Base-by-base conservation (phyloP, 2,113 vertebrate species). In the Sapayoa aenigma region DNA sequence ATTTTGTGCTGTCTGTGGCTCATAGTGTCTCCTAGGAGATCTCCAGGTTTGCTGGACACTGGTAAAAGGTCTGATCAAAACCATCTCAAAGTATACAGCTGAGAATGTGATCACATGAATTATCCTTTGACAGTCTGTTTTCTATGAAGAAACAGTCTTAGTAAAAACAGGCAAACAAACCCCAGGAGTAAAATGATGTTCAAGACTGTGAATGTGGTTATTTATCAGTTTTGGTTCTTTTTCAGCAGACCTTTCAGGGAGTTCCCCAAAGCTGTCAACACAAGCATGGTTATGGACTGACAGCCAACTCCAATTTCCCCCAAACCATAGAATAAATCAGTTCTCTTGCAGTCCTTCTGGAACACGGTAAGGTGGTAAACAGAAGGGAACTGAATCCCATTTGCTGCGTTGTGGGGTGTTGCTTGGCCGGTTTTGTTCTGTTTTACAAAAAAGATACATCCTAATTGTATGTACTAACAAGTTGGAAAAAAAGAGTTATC, bases 1-100 rank as follows among this genome's bases (percentile, higher is more conserved):
- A 5, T 0, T 37, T 24, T 5, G 0, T 9, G 39, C 30, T 72
- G 30, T 12, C 31, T 67, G 55, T 50, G 42, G 59, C 47, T 81
- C 42, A 8, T 30, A 14, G 7, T 13, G 5, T 22, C 37, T 84
- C 56, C 42, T 25, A 8, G 0, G 11, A 15, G 78, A 14, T 60
- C 55, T 65, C n/a, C 62, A 53, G 28, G 22, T 82, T 86, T 79
- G 37, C 42, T 52, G n/a, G 75, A 31, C 35, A 2, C 18, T 55
- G 9, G 62, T 39, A 7, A 46, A 93, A 83, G 44, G 18, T 19
- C 44, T 35, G 20, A 42, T 18, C 23, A 72, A 44, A 90, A 30
- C 30, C 17, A 8, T 49, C 52, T 72, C 41, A 49, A 1, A 9
- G 3, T 31, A 7, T 20, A 19, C 16, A 62, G 14, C 3, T 33